These are phyloP conservation scores for Cydia splendana DNA, from an alignment of 1,140 invertebrate species.

Conservation along the genomic window DNA sequence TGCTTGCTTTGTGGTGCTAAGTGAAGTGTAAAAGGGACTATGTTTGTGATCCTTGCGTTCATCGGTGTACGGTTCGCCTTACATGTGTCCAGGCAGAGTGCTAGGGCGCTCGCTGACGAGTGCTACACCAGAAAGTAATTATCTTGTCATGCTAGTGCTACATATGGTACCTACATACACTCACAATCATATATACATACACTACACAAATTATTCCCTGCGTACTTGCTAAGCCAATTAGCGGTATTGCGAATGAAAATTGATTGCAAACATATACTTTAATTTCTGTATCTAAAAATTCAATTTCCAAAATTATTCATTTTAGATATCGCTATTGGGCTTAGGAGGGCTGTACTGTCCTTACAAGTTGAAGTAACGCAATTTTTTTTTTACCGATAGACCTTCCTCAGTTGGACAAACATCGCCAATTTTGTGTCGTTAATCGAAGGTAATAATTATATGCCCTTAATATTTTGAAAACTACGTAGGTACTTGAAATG, in stretches of 20 bases:
- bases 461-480: too few species aligned
- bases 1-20: conserved; percentile 23
- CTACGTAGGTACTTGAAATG: too few species aligned
- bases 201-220: not conserved
- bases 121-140: conserved; percentile 76
- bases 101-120: conserved; percentile 66
- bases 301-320: too few species aligned
- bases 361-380: not conserved
- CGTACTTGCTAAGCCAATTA: not conserved
- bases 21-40: conserved; percentile 46
- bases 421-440: too few species aligned
- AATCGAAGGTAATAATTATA: too few species aligned
- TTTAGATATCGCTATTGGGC: too few species aligned
- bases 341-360: too few species aligned
- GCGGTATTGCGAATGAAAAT: not conserved
- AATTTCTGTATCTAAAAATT: too few species aligned
- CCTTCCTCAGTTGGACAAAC: too few species aligned
- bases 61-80: conserved; percentile 73
- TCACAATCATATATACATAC: not conserved
- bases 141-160: conserved; percentile 43
- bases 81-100: conserved; percentile 72
- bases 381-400: too few species aligned
- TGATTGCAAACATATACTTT: not conserved
- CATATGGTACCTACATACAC: conserved; percentile 43
- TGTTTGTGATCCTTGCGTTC: conserved; percentile 73